Conservation (phyloP, 1,140 invertebrate species). For the Brachionus rubens region DNA sequence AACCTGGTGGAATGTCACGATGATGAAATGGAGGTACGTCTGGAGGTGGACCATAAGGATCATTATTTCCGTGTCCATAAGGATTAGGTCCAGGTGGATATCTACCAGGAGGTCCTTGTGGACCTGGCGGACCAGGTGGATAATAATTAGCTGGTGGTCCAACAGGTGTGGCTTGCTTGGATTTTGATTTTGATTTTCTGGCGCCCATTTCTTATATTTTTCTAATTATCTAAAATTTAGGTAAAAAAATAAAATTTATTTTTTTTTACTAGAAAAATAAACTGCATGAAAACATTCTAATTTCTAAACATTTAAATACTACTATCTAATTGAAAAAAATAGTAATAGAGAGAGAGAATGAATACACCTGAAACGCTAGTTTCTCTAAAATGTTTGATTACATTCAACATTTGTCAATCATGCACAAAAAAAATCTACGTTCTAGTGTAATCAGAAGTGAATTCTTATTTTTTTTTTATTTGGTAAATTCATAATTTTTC, state of each 20-base stretch:
- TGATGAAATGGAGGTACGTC: conserved; percentile 13
- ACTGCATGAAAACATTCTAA: too few species aligned
- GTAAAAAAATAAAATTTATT: background rate
- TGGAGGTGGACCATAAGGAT: background rate
- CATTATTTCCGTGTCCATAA: background rate
- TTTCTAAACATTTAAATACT: too few species aligned
- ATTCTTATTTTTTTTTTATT: background rate
- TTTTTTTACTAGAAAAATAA: background rate
- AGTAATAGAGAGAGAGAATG: too few species aligned
- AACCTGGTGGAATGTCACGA: conserved; percentile 15
- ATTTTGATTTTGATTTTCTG: background rate
- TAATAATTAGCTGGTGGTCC: background rate
- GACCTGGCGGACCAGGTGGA: too few species aligned
- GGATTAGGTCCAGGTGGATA: background rate
- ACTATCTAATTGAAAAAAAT: too few species aligned
- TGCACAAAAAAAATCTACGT: background rate
- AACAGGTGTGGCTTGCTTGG: too few species aligned
- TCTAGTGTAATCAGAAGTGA: background rate
- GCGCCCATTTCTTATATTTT: background rate
- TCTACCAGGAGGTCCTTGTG: background rate
- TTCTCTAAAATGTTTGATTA: background rate
- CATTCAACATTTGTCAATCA: conserved; percentile 7
- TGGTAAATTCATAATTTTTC: too few species aligned
- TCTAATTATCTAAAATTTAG: background rate
- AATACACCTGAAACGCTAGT: conserved; percentile 29